Evolutionary conservation across 1,140 invertebrate species (phyloP).

Genomic region (Trissolcus basalis): DNA sequence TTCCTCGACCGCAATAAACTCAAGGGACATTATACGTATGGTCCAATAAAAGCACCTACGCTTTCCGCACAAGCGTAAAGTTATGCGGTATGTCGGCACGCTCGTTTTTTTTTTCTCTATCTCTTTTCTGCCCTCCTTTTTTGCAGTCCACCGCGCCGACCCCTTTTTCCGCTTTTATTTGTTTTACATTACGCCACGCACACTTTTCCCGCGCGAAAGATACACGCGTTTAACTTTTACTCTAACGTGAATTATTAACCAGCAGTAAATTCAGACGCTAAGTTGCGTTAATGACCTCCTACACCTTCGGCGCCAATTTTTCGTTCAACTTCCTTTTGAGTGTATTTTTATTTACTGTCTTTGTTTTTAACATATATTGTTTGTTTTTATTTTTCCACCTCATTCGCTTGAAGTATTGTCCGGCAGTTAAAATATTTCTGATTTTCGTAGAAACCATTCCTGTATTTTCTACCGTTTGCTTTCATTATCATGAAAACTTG

Average conservation of each 20-base stretch:
- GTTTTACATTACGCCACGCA: slow-evolving; percentile 45
- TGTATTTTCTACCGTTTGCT: too few relatives aligned
- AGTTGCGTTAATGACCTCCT: slow-evolving; percentile 39
- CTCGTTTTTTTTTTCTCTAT: slow-evolving; percentile 36
- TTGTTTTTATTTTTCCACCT: too few relatives aligned
- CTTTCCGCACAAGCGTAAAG: slow-evolving; percentile 59
- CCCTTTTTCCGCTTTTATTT: slow-evolving; percentile 46
- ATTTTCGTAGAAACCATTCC: too few relatives aligned
- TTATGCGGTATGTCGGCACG: slow-evolving; percentile 58
- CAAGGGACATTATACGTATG: slow-evolving; percentile 59
- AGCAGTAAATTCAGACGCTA: slow-evolving; percentile 46
- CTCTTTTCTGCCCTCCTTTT: slow-evolving; percentile 27
- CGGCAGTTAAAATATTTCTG: too few relatives aligned
- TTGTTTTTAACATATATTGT: too few relatives aligned
- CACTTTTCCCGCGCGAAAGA: slow-evolving; percentile 41
- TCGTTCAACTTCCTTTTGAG: slow-evolving; percentile 9
- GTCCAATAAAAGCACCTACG: slow-evolving; percentile 63
- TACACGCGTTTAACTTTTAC: slow-evolving; percentile 44
- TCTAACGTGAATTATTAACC: slow-evolving; percentile 48
- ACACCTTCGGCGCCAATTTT: slow-evolving; percentile 19
- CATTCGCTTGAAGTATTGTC: too few relatives aligned
- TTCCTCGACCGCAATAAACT: slow-evolving; percentile 61
- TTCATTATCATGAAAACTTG: too few relatives aligned
- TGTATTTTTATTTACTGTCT: not conserved
- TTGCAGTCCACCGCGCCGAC: slow-evolving; percentile 15